Base-by-base conservation (phyloP, 2,113 vertebrate species). In the Aramus guarauna region DNA sequence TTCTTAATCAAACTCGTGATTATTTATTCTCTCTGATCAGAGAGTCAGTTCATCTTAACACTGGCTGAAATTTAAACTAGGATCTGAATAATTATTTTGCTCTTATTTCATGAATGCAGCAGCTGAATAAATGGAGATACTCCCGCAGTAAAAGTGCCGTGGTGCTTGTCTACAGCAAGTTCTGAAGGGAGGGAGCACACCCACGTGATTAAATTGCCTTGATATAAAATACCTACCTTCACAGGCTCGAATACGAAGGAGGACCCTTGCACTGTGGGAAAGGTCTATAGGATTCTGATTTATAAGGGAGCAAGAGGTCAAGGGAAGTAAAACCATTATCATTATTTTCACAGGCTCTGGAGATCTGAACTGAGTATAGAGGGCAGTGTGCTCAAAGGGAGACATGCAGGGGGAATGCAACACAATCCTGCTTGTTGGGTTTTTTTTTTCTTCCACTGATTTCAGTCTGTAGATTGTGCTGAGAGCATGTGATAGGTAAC, bases 241-340 rank as follows among this genome's bases (percentile, higher is more conserved):
- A 56, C 67, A 88, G 77, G 17, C 93, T 69, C 0, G 1, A 88
- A 67, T 53, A 90, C 3, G 71, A 81, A 96, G 94, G 92, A 95
- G 79, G 64, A 75, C 87, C 84, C 85, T 89, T 22, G 0, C 81
- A 23, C 76, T 88, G 84, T 93, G 94, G 95, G 95, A 96, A 95
- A 97, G 94, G 97, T 97, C 91, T 95, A 86, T 95, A 90, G 85
- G 95, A 84, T 88, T 94, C 93, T 98, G 96, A 97, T 98, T 98
- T 97, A 98, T 97, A 95, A 91, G 77, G 83, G 91, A 91, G 64
- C 95, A 88, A 63, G 88, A 96, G 95, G 94, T 97, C 95, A 97
- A 97, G 96, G 96, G 88, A 95, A 97, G 91, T 62, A 96, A 95
- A 97, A 21, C 94, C 86, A 95, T 96, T 96, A 97, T 92, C 94